Base-by-base conservation (phyloP, 2,113 vertebrate species). In the Leiothrix lutea region DNA sequence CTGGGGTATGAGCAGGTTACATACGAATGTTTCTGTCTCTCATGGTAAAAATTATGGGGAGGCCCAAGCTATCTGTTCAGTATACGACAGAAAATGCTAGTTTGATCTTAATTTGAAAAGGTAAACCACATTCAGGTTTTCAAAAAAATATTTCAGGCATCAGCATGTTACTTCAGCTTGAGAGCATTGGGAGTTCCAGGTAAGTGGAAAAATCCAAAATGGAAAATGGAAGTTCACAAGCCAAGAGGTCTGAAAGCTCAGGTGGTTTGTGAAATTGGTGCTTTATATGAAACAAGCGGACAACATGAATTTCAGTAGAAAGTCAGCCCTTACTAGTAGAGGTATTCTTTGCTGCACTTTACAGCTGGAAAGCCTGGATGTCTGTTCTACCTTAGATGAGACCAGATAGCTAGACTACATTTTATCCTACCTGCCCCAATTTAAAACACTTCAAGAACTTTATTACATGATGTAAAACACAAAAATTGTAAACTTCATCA, bases 1-100 rank as follows among this genome's bases (percentile, higher is more conserved):
- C 18, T 75, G 33, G 6, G 24, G 5, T 7, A 36, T n/a, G 19
- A 0, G 0, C 4, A 28, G 11, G 6, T 3, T 89, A 31, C 16
- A 25, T 54, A 29, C 9, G 12, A 61, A 23, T 53, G 13, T 10
- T 74, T 7, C 6, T 12, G 25, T 19, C 12, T 23, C 28, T 70
- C 12, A 14, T 24, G 12, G 15, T 79, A 50, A 87, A 84, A 92
- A 45, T 17, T 38, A 22, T 2, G 1, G 8, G 42, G 62, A 71
- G 2, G 47, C 25, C 2, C 9, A 56, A 31, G 11, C 40, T 0
- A 47, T 13, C 4, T 56, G 5, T 42, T 69, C 36, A 48, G 16
- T 42, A n/a, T 5, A 66, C 5, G 8, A 26, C 36, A 66, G 25
- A 81, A 81, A 64, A 71, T 50, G 13, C 2, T 18, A 58, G 35